Base-by-base conservation (phyloP, 2,888 invertebrate species). In the Petrolisthes manimaculis region DNA sequence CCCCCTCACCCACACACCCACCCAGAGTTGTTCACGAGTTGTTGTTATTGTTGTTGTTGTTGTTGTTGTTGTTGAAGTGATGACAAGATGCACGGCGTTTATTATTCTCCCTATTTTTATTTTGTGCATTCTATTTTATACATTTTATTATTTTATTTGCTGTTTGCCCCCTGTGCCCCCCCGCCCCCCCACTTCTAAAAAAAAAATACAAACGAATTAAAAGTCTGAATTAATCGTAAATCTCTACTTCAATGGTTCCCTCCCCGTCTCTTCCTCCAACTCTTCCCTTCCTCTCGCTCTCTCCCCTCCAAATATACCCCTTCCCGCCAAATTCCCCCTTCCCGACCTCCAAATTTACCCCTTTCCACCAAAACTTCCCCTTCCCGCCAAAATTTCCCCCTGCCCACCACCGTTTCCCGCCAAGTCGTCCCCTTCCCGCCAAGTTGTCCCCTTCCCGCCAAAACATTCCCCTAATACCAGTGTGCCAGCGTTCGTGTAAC, bases 401-500 rank as follows among this genome's bases (percentile, higher is more conserved):
- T 61, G 9, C 14, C 67, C 14, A 8, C 14, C 67, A 12, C 67
- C 14, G 9, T 61, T 18, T 67, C 67, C 18, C 67, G 1, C 3
- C 18, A 12, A 14, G 1, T 67, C 67, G 12, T 18, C 18, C 67
- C 18, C 67, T 24, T 8, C 5, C 24, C 51, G 56, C 14, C 56
- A 37, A 37, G 2, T 1, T 14, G 5, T 6, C 8, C 53, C 21
- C 12, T n/a, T 54, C 1, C 24, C 3, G 12, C 67, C n/a, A 67
- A 67, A 74, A 3, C 12, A 2, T n/a, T 3, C 71, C 71, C 71
- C 2, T 71, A 71, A 71, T n/a, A 71, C 0, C 37, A 5, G 8
- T 75, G 75, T 24, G 79, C 14, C 77, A 21, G 77, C 61, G 71
- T 71, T 71, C 21, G 14, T 79, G 21, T 79, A 53, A 67, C 21